Percentiles rank a stretch among this genome's conserved stretches.
Evolutionary conservation across 2,797 vertebrate species (phyloP).

Genomic region (Austrolebias charrua): DNA sequence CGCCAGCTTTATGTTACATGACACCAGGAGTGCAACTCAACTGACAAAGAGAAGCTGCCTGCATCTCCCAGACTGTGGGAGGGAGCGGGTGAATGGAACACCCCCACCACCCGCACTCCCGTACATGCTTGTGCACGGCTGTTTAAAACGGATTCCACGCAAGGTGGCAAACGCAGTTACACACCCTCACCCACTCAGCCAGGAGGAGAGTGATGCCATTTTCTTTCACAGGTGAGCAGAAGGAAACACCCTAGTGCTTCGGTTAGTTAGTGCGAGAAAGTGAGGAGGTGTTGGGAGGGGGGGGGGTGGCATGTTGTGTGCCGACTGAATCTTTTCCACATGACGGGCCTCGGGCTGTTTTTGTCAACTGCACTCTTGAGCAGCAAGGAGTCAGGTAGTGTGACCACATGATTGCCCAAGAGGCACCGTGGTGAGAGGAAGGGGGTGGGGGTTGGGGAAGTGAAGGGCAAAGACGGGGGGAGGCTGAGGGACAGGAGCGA

Average conservation of each 20-base stretch:
- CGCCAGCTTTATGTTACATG: constrained; percentile 83
- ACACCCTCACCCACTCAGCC: constrained; percentile 40
- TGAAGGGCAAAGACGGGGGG: constrained; percentile 5
- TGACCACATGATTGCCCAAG: constrained; percentile 83
- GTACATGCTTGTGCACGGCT: constrained; percentile 21
- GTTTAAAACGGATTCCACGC: constrained; percentile 51
- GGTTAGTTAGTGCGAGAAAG: constrained; percentile 69
- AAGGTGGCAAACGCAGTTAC: constrained; percentile 51
- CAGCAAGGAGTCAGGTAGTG: constrained; percentile 82
- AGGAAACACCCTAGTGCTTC: constrained; percentile 68
- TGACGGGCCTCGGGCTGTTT: constrained; percentile 81
- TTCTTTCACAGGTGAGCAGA: constrained; percentile 80
- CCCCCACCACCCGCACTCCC: neutral
- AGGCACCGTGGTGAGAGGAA: constrained; percentile 71
- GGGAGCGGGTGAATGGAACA: constrained; percentile 16
- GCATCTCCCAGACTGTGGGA: constrained; percentile 40
- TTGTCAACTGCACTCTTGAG: constrained; percentile 83
- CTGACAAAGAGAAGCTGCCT: constrained; percentile 69
- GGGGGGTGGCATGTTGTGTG: constrained; percentile 66
- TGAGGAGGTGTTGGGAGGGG: constrained; percentile 46
- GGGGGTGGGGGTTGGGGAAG: constrained; percentile 26
- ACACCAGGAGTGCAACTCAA: constrained; percentile 77
- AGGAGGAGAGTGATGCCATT: constrained; percentile 48
- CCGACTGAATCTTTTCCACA: constrained; percentile 83
- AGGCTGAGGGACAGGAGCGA: constrained; percentile 57